Evolutionary conservation across 1,140 invertebrate genomes (phyloP), one percentile per base, ranked within the genome.

Genomic region (Drosophila arawakana): DNA sequence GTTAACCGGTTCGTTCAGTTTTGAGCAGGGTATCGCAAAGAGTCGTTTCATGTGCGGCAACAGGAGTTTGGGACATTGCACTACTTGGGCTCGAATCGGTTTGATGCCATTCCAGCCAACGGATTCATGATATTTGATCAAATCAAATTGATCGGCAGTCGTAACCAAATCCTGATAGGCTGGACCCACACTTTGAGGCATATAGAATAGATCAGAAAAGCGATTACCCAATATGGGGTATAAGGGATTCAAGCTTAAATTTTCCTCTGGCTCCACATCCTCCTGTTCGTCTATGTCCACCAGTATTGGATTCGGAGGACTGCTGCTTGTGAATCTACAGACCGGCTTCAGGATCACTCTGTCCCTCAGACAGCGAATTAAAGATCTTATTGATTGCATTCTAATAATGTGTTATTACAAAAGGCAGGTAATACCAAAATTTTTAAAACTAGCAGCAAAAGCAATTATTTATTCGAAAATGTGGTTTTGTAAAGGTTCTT

Each of bases 121-220:
- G 2, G 11, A 60, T 1, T 63, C n/a, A 9, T 47, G 41, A 34
- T 57, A 69, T 43, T 73, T 34, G 2, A 6, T 39, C 5, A 61
- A 10, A 30, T 59, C 52, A 21, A 68, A 75, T 18, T 57, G 37
- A 44, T 80, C 66, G 7, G 60, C 49, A 7, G 82, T 65, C 2
- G 73, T 67, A 0, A 71, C 58, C 0, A 70, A 15, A 7, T 71
- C 69, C 44, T 83, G 83, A 58, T 88, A 80, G 0, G 70, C 74
- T 0, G 73, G 68, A 4, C 84, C 80, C 6, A 88, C 69, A 2
- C 10, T 58, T 9, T 71, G 47, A 5, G 84, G 73, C 80, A 89
- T 78, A 66, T 80, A 83, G 3, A 88, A 84, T 0, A 78, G 18
- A 52, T 89, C 52, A 0, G 66, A 67, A 9, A 50, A 44, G 0